These are phyloP conservation scores for Bucorvus abyssinicus DNA, from an alignment of 2,797 vertebrate genomes.

Conservation along the genomic window DNA sequence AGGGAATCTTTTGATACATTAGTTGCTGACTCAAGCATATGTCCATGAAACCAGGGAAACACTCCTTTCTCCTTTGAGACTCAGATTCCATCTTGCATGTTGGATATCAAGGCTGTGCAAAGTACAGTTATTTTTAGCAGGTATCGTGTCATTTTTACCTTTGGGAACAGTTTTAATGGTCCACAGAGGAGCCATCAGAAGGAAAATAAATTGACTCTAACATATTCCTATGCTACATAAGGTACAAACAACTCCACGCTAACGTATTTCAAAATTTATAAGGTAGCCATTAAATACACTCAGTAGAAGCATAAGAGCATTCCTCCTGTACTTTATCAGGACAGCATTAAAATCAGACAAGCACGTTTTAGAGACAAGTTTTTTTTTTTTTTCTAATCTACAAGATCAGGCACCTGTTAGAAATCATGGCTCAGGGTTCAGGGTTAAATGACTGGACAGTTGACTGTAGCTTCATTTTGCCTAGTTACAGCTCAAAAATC, in stretches of 20 bases:
- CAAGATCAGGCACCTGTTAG: background rate
- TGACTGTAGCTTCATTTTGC: background rate
- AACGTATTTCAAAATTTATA: background rate
- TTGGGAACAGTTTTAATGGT: background rate
- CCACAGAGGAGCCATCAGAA: background rate
- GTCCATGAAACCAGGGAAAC: background rate
- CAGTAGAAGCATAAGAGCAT: background rate
- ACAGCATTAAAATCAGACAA: background rate
- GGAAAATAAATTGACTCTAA: background rate
- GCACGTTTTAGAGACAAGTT: background rate
- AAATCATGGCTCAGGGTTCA: background rate
- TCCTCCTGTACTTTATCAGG: background rate
- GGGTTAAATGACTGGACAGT: background rate
- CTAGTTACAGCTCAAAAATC: background rate
- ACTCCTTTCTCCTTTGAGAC: background rate
- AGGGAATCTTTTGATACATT: background rate
- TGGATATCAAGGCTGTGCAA: background rate
- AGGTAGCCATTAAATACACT: background rate
- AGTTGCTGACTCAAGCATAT: constrained; percentile 32
- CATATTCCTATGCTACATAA: background rate
- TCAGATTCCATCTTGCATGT: background rate
- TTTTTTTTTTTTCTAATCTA: background rate
- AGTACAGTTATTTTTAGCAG: background rate
- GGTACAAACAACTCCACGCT: background rate
- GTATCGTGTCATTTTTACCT: background rate